Evolutionary conservation across 2,888 invertebrate species (phyloP), one percentile per base, ranked within the genome.

Genomic region (Drosophila phalerata): DNA sequence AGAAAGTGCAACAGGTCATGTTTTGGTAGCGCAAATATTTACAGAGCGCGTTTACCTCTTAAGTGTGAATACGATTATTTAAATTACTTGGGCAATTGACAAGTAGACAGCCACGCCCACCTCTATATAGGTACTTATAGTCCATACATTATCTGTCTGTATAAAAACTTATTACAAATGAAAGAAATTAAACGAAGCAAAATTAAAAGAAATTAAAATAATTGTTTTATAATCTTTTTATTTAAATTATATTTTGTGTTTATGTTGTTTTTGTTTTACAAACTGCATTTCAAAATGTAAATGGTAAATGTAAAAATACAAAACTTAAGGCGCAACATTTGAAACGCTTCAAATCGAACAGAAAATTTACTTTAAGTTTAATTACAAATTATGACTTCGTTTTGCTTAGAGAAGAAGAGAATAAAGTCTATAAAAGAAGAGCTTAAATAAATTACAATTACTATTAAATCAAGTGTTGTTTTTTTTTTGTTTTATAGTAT

Each of bases 301-400:
- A 71, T 62, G 45, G 34, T 69, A 70, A 52, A 22, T 55, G 69
- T 79, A 79, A 84, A 83, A 79, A 74, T 83, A 85, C 67, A 87
- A 79, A 88, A 78, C 77, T 76, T 85, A 79, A 81, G 74, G 71
- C 69, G 78, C 74, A 81, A 82, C 70, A 60, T 63, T 64, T 63
- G 52, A 67, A 69, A 61, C 56, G 45, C 65, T 43, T 67, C 65
- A 75, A 85, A 71, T 71, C 65, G 76, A 85, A 80, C 69, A 78
- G 73, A 71, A 85, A 85, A 76, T 77, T 83, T 67, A 77, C 65
- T 67, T 88, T 77, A 87, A 79, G 71, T 57, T 69, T 82, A 89
- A 88, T 88, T 89, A 88, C 79, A 88, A 88, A 88, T 83, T 88
- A 89, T 89, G 89, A 89, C 89, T 89, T 86, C 85, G 84, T 78